These are phyloP conservation scores for Phorcus lineatus DNA, from an alignment of 2,888 invertebrate species.

Conservation along the genomic window DNA sequence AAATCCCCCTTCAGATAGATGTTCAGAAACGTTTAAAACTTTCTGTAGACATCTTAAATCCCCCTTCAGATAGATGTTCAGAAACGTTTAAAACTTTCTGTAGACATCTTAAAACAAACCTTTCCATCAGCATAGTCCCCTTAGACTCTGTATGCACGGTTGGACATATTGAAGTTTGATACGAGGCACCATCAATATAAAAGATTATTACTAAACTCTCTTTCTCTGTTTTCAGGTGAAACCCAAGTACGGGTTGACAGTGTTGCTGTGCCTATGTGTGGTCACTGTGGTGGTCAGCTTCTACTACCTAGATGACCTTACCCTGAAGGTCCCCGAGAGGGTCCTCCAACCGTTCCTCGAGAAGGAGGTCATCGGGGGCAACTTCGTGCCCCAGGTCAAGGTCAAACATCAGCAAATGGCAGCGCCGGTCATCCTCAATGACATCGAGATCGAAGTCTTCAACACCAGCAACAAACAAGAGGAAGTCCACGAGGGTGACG, in stretches of 20 bases:
- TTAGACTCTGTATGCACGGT: no score
- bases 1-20: no score
- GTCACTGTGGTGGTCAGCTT: slow-evolving; percentile 32
- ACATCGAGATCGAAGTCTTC: not conserved
- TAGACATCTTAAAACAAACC: no score
- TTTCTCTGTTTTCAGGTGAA: slow-evolving; percentile 21
- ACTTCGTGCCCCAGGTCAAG: not conserved
- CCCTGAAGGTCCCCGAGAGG: slow-evolving; percentile 25
- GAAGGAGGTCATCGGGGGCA: not conserved
- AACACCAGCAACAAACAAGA: not conserved
- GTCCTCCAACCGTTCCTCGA: not conserved
- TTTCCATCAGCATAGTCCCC: no score
- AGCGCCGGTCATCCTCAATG: not conserved
- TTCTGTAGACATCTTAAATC: no score
- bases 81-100: no score
- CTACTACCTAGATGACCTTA: slow-evolving; percentile 34
- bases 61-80: no score
- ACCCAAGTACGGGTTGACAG: slow-evolving; percentile 29
- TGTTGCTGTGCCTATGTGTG: slow-evolving; percentile 25
- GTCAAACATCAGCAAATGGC: not conserved
- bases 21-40: no score
- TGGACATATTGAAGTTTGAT: no score
- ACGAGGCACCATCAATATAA: no score
- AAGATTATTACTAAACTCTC: no score
- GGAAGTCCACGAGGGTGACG: not conserved